These are phyloP conservation scores for Nicator chloris DNA, from an alignment of 2,113 vertebrate genomes.

Conservation along the genomic window DNA sequence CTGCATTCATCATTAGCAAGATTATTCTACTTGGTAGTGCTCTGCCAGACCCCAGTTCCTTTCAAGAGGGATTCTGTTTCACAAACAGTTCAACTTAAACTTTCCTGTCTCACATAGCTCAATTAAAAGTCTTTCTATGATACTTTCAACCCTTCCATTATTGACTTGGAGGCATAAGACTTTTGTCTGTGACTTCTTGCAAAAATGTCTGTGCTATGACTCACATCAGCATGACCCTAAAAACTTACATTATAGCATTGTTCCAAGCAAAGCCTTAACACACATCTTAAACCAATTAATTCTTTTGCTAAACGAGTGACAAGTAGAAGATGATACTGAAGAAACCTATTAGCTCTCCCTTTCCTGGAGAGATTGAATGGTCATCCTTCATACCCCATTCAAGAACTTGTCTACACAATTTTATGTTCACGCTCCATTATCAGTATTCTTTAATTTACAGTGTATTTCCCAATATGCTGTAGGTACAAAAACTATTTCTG, in stretches of 20 bases:
- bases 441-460: background rate
- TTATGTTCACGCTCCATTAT: background rate
- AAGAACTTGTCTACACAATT: background rate
- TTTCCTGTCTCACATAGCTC: background rate
- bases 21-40: background rate
- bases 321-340: background rate
- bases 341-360: background rate
- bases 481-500: constrained; percentile 1
- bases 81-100: background rate
- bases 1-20: background rate
- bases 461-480: background rate
- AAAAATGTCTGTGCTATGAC: background rate
- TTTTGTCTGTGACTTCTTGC: background rate
- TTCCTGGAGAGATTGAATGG: background rate
- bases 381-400: background rate
- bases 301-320: background rate
- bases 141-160: background rate
- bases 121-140: background rate
- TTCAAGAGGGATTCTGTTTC: background rate
- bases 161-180: background rate
- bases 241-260: background rate
- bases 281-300: constrained; percentile 13
- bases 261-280: background rate
- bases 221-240: background rate
- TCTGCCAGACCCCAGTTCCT: background rate